Evolutionary conservation across 64 coral and sea anemone species (phyloP), one percentile per base, ranked within the genome.

Genomic region (Platygyra sinensis): DNA sequence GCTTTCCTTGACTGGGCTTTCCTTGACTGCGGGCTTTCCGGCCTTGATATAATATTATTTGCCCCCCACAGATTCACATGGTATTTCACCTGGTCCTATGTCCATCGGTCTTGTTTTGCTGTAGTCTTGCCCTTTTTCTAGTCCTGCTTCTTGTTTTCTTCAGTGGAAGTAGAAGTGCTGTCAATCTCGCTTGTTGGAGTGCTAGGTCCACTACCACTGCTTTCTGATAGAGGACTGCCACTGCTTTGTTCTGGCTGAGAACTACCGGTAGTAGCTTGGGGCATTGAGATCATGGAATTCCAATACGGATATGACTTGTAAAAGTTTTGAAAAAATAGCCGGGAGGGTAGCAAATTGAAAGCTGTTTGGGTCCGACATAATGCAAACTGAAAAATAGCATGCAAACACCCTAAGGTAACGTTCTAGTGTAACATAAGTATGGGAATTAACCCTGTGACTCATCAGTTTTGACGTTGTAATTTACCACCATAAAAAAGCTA

Each of bases 1-100:
- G 62, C 86, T 62, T 88, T 77, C 86, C 86, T 75, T 31, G 86
- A 30, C 36, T 88, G 77, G 86, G 86, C 86, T 88, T 72, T 88
- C 73, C 60, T 75, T 31, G 86, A 30, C 36, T 88, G 72, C 62
- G 77, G 86, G 86, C 86, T 88, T 72, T 88, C 73, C 60, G 76
- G 54, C 60, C 73, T 88, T 30, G 72, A 74, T 36, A 88, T 61
- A n/a, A n/a, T n/a, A n/a, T n/a, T n/a, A 76, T 62, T 88, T 0
- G 54, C 86, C 75, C 59, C 86, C 86, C 86, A 88, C 72, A 88
- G 72, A 55, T 60, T 32, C 36, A 76, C 86, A 59, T 77, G 86
- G 50, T 88, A 88, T 61, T 61, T 60, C 72, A 76, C 73, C 27
- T 88, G 52, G 54, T 88, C 52, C 52, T 88, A n/a, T 76, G 72